These are phyloP conservation scores for Bubalus kerabau DNA, from an alignment of 2,113 vertebrate species.

Conservation along the genomic window DNA sequence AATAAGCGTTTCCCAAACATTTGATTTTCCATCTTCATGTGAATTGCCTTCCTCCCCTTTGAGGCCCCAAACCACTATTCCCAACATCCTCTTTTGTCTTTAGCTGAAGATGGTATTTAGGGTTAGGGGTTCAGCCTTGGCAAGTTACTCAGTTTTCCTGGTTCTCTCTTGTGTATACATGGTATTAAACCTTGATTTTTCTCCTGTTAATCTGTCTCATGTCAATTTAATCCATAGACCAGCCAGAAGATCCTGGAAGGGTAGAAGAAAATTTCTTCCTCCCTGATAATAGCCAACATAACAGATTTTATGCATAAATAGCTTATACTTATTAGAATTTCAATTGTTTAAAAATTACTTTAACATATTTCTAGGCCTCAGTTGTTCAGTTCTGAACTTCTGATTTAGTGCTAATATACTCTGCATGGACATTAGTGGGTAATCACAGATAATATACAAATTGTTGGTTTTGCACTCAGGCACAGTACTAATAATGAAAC, in stretches of 20 bases:
- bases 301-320: not conserved
- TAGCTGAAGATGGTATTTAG: not conserved
- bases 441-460: conserved; percentile 1
- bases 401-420: not conserved
- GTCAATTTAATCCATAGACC: not conserved
- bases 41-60: not conserved
- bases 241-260: not conserved
- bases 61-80: not conserved
- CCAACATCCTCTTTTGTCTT: not conserved
- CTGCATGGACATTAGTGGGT: not conserved
- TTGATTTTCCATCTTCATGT: not conserved
- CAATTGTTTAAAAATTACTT: not conserved
- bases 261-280: not conserved
- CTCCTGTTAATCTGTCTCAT: not conserved
- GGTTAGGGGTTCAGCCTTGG: not conserved
- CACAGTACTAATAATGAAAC: not conserved
- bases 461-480: not conserved
- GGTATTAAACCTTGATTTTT: not conserved
- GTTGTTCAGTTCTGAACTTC: not conserved
- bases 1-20: not conserved
- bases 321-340: not conserved
- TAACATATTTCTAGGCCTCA: not conserved
- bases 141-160: not conserved
- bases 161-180: not conserved
- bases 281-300: not conserved